phyloP scores from a whole-genome alignment of 2,888 invertebrate genomes.

The Leptogaster cylindrica region DNA sequence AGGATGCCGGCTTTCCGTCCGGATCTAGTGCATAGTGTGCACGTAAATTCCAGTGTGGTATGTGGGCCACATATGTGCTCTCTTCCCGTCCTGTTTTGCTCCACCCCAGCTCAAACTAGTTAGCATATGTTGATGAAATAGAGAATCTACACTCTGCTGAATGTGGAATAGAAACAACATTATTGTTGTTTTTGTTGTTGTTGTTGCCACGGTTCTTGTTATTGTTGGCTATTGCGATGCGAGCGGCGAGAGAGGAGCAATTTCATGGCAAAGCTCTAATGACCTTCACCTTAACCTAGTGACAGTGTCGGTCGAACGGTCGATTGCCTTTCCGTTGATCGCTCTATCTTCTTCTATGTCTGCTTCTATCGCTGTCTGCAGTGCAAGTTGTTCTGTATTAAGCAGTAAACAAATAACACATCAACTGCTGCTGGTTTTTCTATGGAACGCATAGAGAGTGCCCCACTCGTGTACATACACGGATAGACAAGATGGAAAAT shows the following conservation, averaged over 20 bases:
- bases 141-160: background rate
- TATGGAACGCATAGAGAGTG: slow-evolving; percentile 26
- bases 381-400: slow-evolving; percentile 5
- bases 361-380: slow-evolving; percentile 20
- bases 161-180: slow-evolving; percentile 3
- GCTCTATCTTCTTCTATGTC: slow-evolving; percentile 22
- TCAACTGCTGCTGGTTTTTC: background rate
- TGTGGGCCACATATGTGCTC: slow-evolving; percentile 19
- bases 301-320: slow-evolving; percentile 62
- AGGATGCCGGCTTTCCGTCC: background rate
- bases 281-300: slow-evolving; percentile 64
- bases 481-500: background rate
- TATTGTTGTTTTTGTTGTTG: too few species aligned
- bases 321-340: slow-evolving; percentile 56
- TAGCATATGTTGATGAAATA: slow-evolving; percentile 16
- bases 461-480: background rate
- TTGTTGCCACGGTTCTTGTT: too few species aligned
- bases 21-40: slow-evolving; percentile 1
- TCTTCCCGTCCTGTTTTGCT: background rate
- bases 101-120: too few species aligned
- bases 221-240: too few species aligned
- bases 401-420: slow-evolving; percentile 45
- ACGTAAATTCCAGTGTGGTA: slow-evolving; percentile 1
- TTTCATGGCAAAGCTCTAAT: slow-evolving; percentile 46
- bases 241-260: background rate